These are phyloP conservation scores for Drosophila pseudoananassae DNA, from an alignment of 1,140 invertebrate species.

Conservation along the genomic window DNA sequence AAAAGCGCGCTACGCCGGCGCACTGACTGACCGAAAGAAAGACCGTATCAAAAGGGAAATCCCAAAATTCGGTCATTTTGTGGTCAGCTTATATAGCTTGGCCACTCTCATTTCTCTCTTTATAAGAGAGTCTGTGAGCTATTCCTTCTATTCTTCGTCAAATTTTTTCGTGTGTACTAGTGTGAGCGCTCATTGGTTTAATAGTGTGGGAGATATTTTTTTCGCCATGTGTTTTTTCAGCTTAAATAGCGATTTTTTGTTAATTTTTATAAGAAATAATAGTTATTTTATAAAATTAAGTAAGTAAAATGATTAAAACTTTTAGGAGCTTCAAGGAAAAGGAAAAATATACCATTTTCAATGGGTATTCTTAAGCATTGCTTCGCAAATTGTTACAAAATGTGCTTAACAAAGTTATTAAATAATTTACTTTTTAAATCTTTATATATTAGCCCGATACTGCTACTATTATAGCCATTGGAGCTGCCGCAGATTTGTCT, in stretches of 20 bases:
- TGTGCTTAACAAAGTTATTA: no score
- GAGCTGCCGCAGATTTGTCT: constrained; percentile 85
- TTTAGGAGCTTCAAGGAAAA: background rate
- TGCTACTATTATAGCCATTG: constrained; percentile 85
- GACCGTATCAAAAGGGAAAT: background rate
- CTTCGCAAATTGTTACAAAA: no score
- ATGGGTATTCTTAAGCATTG: no score
- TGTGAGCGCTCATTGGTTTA: background rate
- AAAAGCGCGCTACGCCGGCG: no score
- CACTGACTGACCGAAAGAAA: no score
- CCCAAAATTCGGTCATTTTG: background rate
- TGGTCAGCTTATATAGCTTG: no score
- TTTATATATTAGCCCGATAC: constrained; percentile 75
- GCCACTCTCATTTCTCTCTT: background rate
- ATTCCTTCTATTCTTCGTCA: background rate
- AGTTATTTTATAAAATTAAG: no score
- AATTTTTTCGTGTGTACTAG: background rate
- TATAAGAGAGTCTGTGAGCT: background rate
- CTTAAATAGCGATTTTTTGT: background rate
- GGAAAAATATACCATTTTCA: no score
- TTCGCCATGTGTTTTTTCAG: background rate
- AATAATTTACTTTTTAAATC: background rate
- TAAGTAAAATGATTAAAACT: background rate
- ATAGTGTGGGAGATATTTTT: background rate
- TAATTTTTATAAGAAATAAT: background rate